Evolutionary conservation across 2,797 vertebrate species (phyloP).

Genomic region (Danio kyathit): DNA sequence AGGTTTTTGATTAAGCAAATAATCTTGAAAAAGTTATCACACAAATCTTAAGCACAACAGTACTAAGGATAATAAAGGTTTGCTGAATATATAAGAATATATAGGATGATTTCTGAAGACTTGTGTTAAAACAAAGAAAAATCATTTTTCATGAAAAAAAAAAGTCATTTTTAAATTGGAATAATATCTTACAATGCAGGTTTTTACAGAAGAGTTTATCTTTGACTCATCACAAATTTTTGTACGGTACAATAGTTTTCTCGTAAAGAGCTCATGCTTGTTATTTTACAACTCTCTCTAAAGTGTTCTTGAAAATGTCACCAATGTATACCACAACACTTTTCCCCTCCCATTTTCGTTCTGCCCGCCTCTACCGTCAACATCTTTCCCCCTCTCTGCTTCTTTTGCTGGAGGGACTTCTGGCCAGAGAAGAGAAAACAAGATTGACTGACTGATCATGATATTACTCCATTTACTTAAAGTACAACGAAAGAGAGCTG

Average conservation of each 20-base stretch:
- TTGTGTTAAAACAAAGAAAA: no score
- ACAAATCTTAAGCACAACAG: no score
- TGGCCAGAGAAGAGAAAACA: not conserved
- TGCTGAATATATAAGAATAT: no score
- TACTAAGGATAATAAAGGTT: no score
- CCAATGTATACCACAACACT: not conserved
- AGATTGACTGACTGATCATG: not conserved
- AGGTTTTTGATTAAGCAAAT: no score
- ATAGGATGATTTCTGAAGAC: no score
- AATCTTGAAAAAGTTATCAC: no score
- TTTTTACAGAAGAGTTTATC: no score
- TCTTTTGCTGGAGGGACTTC: conserved; percentile 32
- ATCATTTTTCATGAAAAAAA: no score
- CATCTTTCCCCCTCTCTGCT: not conserved
- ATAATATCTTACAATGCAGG: no score
- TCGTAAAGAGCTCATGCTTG: not conserved
- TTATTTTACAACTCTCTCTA: not conserved
- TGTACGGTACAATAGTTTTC: not conserved
- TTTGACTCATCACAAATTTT: not conserved
- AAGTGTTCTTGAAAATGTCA: not conserved
- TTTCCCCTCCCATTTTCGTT: conserved; percentile 13
- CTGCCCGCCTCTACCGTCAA: conserved; percentile 3
- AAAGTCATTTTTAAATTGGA: no score
- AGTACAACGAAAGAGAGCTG: not conserved
- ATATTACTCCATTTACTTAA: not conserved